phyloP scores from a whole-genome alignment of 2,797 vertebrate genomes.

The Capromys pilorides region DNA sequence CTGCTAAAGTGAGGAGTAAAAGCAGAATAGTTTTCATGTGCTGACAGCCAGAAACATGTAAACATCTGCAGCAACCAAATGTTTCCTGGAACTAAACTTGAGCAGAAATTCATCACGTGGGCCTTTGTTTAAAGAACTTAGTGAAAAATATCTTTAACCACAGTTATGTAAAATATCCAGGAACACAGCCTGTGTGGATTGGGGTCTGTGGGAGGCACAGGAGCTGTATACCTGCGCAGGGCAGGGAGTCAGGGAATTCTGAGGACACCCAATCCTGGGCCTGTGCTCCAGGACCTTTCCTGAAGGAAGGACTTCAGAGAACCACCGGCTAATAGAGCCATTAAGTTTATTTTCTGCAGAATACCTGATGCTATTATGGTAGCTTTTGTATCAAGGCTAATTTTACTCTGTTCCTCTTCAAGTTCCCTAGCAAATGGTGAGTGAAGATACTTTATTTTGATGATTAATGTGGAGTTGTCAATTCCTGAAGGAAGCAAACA shows the following conservation, averaged over 20 bases:
- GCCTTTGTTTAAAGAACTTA: slow-evolving; percentile 77
- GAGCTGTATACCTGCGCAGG: background rate
- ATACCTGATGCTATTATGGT: background rate
- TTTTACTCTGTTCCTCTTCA: background rate
- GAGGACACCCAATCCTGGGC: background rate
- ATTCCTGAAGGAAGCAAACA: background rate
- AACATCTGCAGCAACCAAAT: slow-evolving; percentile 79
- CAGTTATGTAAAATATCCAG: slow-evolving; percentile 69
- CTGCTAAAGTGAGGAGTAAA: slow-evolving; percentile 52
- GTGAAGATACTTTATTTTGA: background rate
- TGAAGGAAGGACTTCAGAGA: background rate
- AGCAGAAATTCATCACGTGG: slow-evolving; percentile 75
- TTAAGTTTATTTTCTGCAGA: background rate
- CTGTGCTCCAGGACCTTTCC: background rate
- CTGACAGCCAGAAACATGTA: slow-evolving; percentile 71
- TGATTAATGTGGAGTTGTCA: slow-evolving; percentile 9
- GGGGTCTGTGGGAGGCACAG: background rate
- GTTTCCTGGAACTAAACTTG: slow-evolving; percentile 78
- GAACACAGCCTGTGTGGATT: background rate
- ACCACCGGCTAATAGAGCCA: background rate
- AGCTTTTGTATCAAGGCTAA: background rate
- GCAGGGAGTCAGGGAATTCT: background rate
- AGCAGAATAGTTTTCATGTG: slow-evolving; percentile 50
- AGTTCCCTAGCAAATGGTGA: background rate
- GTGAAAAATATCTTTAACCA: slow-evolving; percentile 73